Conservation (phyloP, 2,113 vertebrate genomes). For the Callospermophilus lateralis region DNA sequence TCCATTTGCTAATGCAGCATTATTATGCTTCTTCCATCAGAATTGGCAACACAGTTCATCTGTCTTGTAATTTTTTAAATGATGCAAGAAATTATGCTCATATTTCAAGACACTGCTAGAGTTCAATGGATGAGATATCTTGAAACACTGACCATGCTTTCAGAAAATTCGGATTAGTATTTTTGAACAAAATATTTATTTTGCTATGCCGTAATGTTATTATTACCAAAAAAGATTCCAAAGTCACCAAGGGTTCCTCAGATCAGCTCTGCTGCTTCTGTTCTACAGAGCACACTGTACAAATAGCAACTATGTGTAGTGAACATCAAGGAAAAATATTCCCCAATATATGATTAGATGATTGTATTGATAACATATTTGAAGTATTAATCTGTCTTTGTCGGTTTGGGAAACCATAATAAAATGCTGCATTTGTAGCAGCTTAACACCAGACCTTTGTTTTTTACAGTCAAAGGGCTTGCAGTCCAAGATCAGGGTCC, state of each 20-base stretch:
- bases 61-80: constrained; percentile 27
- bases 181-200: background rate
- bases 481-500: background rate
- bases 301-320: background rate
- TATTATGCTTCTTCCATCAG: constrained; percentile 31
- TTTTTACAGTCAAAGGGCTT: background rate
- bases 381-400: background rate
- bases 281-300: background rate
- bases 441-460: background rate
- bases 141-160: background rate
- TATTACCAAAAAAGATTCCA: background rate
- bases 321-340: background rate
- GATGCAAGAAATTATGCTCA: background rate
- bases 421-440: background rate
- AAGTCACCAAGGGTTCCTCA: background rate
- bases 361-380: background rate
- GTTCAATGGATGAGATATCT: background rate
- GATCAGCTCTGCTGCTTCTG: background rate
- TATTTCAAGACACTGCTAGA: background rate
- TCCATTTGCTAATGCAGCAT: constrained; percentile 26
- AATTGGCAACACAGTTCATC: background rate
- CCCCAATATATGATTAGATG: background rate
- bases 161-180: background rate
- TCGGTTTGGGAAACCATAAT: background rate
- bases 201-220: background rate